Base-by-base conservation (phyloP, 53 echinoderm and acorn worm species). In the Actinopyga echinites region DNA sequence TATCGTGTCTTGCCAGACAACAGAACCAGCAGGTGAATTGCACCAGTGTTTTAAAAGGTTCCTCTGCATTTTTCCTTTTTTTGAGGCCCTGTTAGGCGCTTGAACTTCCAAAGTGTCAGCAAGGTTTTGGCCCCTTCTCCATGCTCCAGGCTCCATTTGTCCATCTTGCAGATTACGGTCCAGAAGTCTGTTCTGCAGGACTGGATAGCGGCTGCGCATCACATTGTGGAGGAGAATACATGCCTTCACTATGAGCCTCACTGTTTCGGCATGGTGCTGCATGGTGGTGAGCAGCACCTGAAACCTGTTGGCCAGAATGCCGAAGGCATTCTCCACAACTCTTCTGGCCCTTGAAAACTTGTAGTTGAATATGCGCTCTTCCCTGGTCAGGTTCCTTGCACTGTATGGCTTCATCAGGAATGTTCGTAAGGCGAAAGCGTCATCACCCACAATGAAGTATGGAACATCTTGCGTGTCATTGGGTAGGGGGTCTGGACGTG, bases 341-440 rank as follows among this genome's bases (percentile, higher is more conserved):
- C n/a, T n/a, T n/a, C n/a, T n/a, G 5, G 79, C 86, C 10, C 80
- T 25, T 6, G 75, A 83, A 5, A 85, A 62, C 56, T 84, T 25
- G 54, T 84, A 89, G 53, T 89, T 89, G 85, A 45, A 80, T 11
- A 89, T 69, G 22, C 49, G 19, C 59, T 80, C 38, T 8, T 86
- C 83, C 6, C 30, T 21, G 25, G 71, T 33, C 62, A 91, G 38
- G 0, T 37, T 79, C 32, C 88, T 26, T 8, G 20, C 57, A 7
- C 82, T 43, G 82, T 37, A 91, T n/a, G 91, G 91, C 57, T 91
- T 91, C 85, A 80, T 84, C 91, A 85, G 13, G 26, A 17, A 26
- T 49, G 55, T 69, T 12, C 69, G 17, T 11, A 91, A 24, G 32
- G 77, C 85, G 56, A 84, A 91, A 15, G 87, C 91, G 65, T 87